phyloP scores from a whole-genome alignment of 2,888 invertebrate species.

The Diachrysia chrysitis region DNA sequence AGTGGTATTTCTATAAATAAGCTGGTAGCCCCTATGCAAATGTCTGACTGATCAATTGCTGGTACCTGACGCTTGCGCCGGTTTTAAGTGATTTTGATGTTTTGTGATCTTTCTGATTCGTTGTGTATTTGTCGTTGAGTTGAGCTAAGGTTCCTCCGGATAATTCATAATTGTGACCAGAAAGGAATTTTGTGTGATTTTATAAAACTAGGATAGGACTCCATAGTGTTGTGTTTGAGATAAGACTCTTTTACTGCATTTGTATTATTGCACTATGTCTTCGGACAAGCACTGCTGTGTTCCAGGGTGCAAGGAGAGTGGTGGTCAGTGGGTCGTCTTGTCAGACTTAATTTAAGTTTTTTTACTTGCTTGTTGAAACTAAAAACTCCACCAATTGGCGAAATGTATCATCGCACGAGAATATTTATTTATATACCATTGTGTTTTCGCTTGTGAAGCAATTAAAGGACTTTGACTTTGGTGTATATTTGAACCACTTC shows the following conservation, averaged over 20 bases:
- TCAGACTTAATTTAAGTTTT: not conserved
- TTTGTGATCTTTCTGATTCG: not conserved
- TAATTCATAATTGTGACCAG: constrained; percentile 11
- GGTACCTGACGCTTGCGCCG: not conserved
- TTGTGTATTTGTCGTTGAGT: constrained; percentile 7
- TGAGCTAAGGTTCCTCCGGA: constrained; percentile 10
- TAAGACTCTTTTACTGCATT: constrained; percentile 9
- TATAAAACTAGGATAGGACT: constrained; percentile 15
- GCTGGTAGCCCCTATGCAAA: not conserved
- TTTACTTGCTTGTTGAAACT: not conserved
- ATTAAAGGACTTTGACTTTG: too few species aligned
- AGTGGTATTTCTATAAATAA: not conserved
- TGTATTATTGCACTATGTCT: not conserved
- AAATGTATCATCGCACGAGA: too few species aligned
- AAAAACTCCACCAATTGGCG: not conserved
- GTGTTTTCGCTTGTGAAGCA: too few species aligned
- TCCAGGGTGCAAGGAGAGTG: constrained; percentile 21
- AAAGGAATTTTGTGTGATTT: constrained; percentile 2
- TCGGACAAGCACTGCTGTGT: constrained; percentile 22
- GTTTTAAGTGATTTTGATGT: not conserved
- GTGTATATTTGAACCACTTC: too few species aligned
- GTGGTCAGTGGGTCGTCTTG: constrained; percentile 12
- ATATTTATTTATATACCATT: too few species aligned
- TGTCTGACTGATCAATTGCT: not conserved
- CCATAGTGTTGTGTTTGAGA: constrained; percentile 9